These are phyloP conservation scores for Hybos culiciformis DNA, from an alignment of 2,888 invertebrate species.

Conservation along the genomic window DNA sequence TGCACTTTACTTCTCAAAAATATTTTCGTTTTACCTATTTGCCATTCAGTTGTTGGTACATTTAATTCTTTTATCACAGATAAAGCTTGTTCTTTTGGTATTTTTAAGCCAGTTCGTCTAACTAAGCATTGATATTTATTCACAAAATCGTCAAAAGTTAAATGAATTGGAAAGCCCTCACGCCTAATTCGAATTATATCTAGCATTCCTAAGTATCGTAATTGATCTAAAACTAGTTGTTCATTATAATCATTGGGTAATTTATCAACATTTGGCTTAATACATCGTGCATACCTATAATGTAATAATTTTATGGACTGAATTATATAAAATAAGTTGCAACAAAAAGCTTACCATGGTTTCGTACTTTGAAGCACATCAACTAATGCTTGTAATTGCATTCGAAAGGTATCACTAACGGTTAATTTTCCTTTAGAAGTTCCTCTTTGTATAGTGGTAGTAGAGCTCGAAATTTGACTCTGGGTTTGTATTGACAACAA, in stretches of 20 bases:
- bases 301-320: not conserved
- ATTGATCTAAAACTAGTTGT: constrained; percentile 69
- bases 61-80: constrained; percentile 47
- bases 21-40: constrained; percentile 74
- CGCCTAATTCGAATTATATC: constrained; percentile 83
- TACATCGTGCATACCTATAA: constrained; percentile 73
- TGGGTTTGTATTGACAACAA: constrained; percentile 25
- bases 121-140: constrained; percentile 61
- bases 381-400: constrained; percentile 74
- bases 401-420: constrained; percentile 77
- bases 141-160: constrained; percentile 62
- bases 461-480: constrained; percentile 34
- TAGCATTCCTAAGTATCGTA: constrained; percentile 83
- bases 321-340: not conserved
- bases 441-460: constrained; percentile 53
- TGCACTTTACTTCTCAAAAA: constrained; percentile 69
- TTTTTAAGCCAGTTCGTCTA: constrained; percentile 21
- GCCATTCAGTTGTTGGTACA: constrained; percentile 68
- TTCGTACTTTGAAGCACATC: constrained; percentile 81
- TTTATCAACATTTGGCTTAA: constrained; percentile 81
- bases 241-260: constrained; percentile 65
- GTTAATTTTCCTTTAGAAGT: constrained; percentile 83
- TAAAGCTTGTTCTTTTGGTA: constrained; percentile 22
- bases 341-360: constrained; percentile 51
- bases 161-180: constrained; percentile 80